A percentile compares a stretch with the other conserved stretches of the same genome.
These are phyloP conservation scores for Brachypterus glaber DNA, from an alignment of 2,888 invertebrate genomes.

Conservation along the genomic window DNA sequence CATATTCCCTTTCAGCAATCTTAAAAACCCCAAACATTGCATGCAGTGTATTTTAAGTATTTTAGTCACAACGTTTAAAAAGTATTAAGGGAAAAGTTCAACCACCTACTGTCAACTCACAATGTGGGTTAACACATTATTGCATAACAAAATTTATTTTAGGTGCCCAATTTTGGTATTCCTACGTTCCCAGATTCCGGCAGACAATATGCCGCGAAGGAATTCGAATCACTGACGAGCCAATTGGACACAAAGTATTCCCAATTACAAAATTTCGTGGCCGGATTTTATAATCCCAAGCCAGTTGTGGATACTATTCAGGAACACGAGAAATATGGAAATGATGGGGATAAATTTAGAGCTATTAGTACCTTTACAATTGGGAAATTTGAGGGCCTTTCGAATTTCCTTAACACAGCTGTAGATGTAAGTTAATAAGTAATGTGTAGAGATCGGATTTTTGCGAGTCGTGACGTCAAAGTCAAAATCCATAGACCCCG, in stretches of 20 bases:
- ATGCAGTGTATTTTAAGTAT: no score
- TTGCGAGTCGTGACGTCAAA: no score
- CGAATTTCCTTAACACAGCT: slow-evolving; percentile 33
- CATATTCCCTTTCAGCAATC: no score
- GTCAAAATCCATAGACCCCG: no score
- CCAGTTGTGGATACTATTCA: slow-evolving; percentile 67
- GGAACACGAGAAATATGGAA: slow-evolving; percentile 73
- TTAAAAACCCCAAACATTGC: no score
- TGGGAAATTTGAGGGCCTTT: slow-evolving; percentile 55
- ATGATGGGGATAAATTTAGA: slow-evolving; percentile 59
- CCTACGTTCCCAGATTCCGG: slow-evolving; percentile 33
- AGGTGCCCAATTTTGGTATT: no score
- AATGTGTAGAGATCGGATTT: no score
- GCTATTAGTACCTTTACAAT: slow-evolving; percentile 55
- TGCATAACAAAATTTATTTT: no score
- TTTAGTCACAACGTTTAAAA: no score
- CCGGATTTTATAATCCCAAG: slow-evolving; percentile 42
- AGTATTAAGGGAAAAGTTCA: no score
- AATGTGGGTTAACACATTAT: no score
- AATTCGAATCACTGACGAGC: slow-evolving; percentile 31
- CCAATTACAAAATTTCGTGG: slow-evolving; percentile 31
- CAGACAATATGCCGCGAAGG: slow-evolving; percentile 30
- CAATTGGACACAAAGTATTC: slow-evolving; percentile 33
- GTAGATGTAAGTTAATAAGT: slow-evolving; percentile 30
- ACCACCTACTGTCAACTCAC: no score